Evolutionary conservation across 2,797 vertebrate species (phyloP), one percentile per base, ranked within the genome.

Genomic region (Zenarchopterus dispar): DNA sequence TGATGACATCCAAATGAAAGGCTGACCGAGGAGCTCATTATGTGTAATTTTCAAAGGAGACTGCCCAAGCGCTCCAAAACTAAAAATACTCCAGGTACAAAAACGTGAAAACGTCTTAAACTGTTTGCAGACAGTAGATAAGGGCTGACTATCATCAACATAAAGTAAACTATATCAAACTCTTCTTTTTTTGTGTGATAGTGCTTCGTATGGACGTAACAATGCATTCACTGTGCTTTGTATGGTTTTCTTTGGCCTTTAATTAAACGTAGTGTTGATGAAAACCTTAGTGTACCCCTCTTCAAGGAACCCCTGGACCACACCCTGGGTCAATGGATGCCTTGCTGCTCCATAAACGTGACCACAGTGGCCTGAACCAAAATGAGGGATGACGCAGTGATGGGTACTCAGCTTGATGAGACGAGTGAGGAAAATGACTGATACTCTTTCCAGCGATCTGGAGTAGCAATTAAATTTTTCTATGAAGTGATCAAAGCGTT

Each of bases 1-100:
- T 86, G 86, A 86, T 88, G 84, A 82, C 72, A 83, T 74, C 75
- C 8, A 81, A 89, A 90, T 90, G 77, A 89, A 77, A 88, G 84
- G 65, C 77, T 56, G 41, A 73, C 66, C 42, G 64, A 74, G 60
- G 59, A 67, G 67, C 63, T 86, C 57, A 79, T 88, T 81, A 77
- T 87, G 76, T 87, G 75, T 78, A 81, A 90, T 93, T 88, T 79
- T 53, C 59, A 49, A 64, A 54, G 42, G 77, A 70, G 31, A 58
- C 43, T 76, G 62, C 53, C 70, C 67, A 43, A 74, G 70, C 67
- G n/a, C 48, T 11, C 19, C 3, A 31, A 43, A 49, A 47, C 55
- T 46, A 10, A 71, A 76, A 78, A 22, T 54, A 3, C 47, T 17
- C 6, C n/a, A 18, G n/a, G 17, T 70, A 67, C 21, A 8, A 51